Percentiles rank a stretch among this genome's conserved stretches.
These are phyloP conservation scores for Prietella phreatophila DNA, from an alignment of 2,113 vertebrate genomes.

Conservation along the genomic window DNA sequence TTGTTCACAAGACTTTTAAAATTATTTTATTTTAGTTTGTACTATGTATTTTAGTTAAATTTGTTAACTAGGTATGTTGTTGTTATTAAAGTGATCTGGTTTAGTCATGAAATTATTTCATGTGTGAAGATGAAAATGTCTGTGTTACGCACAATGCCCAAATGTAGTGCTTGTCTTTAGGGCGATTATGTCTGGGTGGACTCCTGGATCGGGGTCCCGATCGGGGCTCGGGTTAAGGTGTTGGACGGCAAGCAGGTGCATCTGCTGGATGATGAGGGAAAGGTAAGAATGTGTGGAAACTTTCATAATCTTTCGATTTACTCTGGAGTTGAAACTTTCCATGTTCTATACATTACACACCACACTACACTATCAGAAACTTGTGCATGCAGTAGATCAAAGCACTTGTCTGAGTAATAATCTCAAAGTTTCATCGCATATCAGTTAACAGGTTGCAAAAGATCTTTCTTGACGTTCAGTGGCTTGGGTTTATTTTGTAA, in stretches of 20 bases:
- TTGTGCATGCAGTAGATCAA: neutral
- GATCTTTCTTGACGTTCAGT: neutral
- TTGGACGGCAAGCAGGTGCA: slow-evolving; percentile 72
- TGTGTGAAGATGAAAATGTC: too few relatives aligned
- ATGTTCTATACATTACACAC: neutral
- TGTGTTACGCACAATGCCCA: neutral
- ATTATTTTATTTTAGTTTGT: too few relatives aligned
- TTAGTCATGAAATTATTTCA: neutral
- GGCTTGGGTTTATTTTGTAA: neutral
- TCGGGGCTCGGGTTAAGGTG: slow-evolving; percentile 82
- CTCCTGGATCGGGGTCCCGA: slow-evolving; percentile 70
- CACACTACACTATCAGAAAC: neutral
- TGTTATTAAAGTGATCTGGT: neutral
- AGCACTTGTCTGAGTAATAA: neutral
- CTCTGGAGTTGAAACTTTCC: neutral
- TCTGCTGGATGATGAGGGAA: slow-evolving; percentile 87
- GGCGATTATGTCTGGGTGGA: slow-evolving; percentile 92
- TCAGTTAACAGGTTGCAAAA: neutral
- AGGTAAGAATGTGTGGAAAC: slow-evolving; percentile 68
- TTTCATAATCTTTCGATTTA: neutral
- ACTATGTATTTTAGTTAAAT: too few relatives aligned
- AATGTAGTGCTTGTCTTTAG: slow-evolving; percentile 62
- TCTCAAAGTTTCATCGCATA: neutral
- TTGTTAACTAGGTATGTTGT: too few relatives aligned
- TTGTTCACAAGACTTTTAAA: too few relatives aligned